Conservation (phyloP, 2,113 vertebrate genomes). For the Loxodonta africana region DNA sequence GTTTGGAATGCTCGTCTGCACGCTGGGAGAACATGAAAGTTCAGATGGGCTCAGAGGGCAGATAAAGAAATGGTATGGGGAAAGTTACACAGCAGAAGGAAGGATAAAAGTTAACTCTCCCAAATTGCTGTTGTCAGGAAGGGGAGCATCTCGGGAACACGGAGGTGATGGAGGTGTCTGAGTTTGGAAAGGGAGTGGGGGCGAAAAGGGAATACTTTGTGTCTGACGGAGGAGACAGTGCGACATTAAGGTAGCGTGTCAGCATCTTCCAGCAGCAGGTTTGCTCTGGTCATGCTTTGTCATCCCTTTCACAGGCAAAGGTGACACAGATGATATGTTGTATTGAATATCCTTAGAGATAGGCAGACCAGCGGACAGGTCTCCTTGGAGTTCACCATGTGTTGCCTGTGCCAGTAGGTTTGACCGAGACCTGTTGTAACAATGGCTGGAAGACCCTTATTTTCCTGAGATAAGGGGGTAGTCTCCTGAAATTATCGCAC, state of each 20-base stretch:
- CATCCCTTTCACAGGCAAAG: conserved; percentile 54
- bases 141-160: conserved; percentile 84
- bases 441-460: neutral
- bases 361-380: neutral
- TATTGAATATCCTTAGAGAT: conserved; percentile 49
- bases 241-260: conserved; percentile 76
- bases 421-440: neutral
- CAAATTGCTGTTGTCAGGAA: conserved; percentile 89
- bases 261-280: conserved; percentile 72
- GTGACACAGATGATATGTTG: conserved; percentile 68
- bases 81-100: conserved; percentile 91
- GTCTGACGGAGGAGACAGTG: conserved; percentile 78
- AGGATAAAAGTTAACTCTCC: conserved; percentile 92
- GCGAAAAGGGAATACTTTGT: conserved; percentile 72
- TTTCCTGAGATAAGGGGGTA: conserved; percentile 35
- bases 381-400: neutral
- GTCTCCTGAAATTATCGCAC: conserved; percentile 58
- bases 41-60: conserved; percentile 94
- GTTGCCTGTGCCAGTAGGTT: neutral
- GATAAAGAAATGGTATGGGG: conserved; percentile 90
- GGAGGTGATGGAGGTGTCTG: conserved; percentile 78
- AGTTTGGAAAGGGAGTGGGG: conserved; percentile 34
- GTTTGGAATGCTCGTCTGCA: conserved; percentile 93
- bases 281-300: conserved; percentile 71
- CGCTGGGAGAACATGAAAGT: conserved; percentile 95